A percentile compares a stretch with the other conserved stretches of the same genome.
phyloP scores from a whole-genome alignment of 37 sponge, comb jelly and placozoan genomes.

The Ianthella basta region DNA sequence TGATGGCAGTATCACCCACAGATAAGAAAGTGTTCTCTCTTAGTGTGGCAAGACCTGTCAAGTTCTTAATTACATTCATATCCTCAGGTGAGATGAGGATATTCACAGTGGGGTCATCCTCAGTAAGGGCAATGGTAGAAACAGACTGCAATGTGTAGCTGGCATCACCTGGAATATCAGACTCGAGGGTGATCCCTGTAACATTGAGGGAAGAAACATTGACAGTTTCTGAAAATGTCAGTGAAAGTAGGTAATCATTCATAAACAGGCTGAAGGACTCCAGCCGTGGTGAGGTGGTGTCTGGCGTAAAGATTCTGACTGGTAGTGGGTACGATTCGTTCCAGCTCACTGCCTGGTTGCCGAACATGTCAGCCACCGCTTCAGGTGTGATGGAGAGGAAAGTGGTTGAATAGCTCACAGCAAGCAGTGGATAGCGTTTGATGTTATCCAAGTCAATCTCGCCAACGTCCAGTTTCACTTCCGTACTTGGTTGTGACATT shows the following conservation, averaged over 20 bases:
- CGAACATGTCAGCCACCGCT: constrained; percentile 81
- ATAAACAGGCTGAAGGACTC: constrained; percentile 50
- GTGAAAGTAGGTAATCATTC: constrained; percentile 48
- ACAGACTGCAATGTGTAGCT: constrained; percentile 48
- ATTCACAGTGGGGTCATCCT: constrained; percentile 52
- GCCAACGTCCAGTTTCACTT: constrained; percentile 48
- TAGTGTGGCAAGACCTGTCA: constrained; percentile 67
- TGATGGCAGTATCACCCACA: constrained; percentile 53
- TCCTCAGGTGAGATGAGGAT: constrained; percentile 69
- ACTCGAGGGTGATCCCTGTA: constrained; percentile 63
- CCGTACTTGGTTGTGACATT: constrained; percentile 35
- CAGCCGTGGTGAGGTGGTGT: constrained; percentile 67
- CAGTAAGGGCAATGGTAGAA: constrained; percentile 43
- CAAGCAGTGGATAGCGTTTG: constrained; percentile 66
- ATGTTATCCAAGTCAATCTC: constrained; percentile 78
- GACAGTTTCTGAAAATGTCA: constrained; percentile 87
- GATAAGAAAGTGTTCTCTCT: constrained; percentile 68
- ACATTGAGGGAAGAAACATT: constrained; percentile 83
- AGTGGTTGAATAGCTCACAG: constrained; percentile 47
- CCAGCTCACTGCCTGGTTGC: constrained; percentile 46
- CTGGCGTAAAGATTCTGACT: constrained; percentile 32
- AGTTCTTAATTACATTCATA: constrained; percentile 77
- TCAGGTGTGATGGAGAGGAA: constrained; percentile 59
- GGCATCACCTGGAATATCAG: not conserved
- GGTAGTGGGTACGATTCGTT: constrained; percentile 35